Evolutionary conservation across 2,113 vertebrate genomes (phyloP).

Genomic region (Muscicapa adusta): DNA sequence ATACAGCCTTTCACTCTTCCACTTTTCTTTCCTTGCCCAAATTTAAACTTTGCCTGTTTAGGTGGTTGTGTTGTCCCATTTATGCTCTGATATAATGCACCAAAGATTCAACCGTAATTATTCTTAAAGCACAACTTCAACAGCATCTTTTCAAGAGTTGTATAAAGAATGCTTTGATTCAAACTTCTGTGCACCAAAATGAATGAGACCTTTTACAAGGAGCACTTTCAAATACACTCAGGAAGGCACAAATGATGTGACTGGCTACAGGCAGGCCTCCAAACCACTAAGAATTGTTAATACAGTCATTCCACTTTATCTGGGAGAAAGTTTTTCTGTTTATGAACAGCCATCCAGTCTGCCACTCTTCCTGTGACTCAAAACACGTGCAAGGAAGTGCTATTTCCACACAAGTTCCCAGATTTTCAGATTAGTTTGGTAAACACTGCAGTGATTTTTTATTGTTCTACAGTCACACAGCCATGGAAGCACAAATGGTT

Average conservation of each 20-base stretch:
- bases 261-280: slow-evolving; percentile 2
- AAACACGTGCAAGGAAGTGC: slow-evolving; percentile 31
- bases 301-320: slow-evolving; percentile 9
- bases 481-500: not conserved
- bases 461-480: not conserved
- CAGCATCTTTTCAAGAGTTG: slow-evolving; percentile 11
- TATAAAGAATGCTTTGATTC: slow-evolving; percentile 45
- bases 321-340: slow-evolving; percentile 20
- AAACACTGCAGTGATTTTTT: not conserved
- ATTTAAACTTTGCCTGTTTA: not conserved
- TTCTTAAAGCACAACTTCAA: slow-evolving; percentile 12
- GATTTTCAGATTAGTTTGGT: not conserved
- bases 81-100: not conserved
- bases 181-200: slow-evolving; percentile 13
- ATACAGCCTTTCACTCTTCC: not conserved
- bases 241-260: slow-evolving; percentile 15
- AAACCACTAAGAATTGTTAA: not conserved
- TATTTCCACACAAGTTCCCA: not conserved
- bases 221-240: slow-evolving; percentile 26
- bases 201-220: slow-evolving; percentile 33
- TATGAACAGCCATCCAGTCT: not conserved
- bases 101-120: slow-evolving; percentile 8
- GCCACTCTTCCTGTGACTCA: not conserved
- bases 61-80: not conserved
- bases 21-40: not conserved